phyloP scores from a whole-genome alignment of 2,113 vertebrate species.

The Nannospalax galili region DNA sequence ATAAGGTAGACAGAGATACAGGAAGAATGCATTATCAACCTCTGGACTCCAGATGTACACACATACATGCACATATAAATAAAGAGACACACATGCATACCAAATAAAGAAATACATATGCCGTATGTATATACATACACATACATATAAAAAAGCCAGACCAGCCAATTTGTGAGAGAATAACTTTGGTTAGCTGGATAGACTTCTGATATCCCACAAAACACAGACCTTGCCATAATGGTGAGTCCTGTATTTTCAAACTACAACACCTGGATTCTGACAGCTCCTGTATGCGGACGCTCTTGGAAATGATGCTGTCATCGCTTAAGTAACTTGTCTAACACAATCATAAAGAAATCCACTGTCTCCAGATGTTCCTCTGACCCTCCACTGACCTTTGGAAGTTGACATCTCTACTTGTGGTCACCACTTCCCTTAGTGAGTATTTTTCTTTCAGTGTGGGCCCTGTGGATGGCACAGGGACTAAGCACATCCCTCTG shows the following conservation, averaged over 20 bases:
- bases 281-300: not conserved
- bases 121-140: too few species aligned
- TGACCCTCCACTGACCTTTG: too few species aligned
- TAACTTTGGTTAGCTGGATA: not conserved
- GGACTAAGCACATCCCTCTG: not conserved
- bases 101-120: too few species aligned
- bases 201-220: too few species aligned
- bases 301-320: too few species aligned
- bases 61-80: not conserved
- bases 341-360: not conserved
- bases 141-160: not conserved
- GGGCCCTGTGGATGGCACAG: not conserved
- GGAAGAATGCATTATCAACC: too few species aligned
- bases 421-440: not conserved
- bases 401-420: fast-evolving
- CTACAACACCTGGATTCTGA: fast-evolving
- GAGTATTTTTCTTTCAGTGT: not conserved
- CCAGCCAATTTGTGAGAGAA: fast-evolving
- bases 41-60: not conserved
- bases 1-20: not conserved
- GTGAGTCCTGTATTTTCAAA: not conserved
- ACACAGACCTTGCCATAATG: not conserved
- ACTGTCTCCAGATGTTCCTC: not conserved
- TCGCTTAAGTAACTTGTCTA: too few species aligned
- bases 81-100: too few species aligned